These are phyloP conservation scores for Cephalopachus bancanus DNA, from an alignment of 2,797 vertebrate species.

Conservation along the genomic window DNA sequence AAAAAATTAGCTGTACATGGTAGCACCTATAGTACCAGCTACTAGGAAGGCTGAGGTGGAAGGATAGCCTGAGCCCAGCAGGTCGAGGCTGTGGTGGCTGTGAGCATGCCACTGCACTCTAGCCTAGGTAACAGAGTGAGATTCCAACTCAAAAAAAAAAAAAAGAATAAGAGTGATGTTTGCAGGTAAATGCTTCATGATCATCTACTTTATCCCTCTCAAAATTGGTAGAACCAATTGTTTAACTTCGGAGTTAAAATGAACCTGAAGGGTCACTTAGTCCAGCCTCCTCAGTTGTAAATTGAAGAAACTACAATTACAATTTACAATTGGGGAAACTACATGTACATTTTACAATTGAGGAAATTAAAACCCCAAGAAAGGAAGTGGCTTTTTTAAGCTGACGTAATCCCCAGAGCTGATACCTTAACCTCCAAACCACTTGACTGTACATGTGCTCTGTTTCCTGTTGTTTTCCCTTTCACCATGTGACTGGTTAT, in stretches of 20 bases:
- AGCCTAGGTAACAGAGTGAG: too few species aligned
- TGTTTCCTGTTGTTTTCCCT: neutral
- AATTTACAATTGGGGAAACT: neutral
- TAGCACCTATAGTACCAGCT: too few species aligned
- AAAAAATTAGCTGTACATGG: too few species aligned
- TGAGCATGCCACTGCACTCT: too few species aligned
- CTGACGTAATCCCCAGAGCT: neutral
- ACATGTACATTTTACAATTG: neutral
- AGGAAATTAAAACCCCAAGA: neutral
- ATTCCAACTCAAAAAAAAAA: too few species aligned
- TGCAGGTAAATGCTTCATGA: neutral
- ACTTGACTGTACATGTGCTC: neutral
- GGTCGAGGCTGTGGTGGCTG: too few species aligned
- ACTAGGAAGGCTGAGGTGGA: too few species aligned
- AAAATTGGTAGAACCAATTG: neutral
- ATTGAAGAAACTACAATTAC: too few species aligned
- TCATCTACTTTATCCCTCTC: neutral
- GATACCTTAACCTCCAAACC: neutral
- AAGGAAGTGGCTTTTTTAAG: neutral
- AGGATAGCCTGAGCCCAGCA: too few species aligned
- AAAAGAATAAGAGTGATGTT: neutral
- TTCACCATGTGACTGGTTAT: neutral
- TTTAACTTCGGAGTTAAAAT: slow-evolving; percentile 8
- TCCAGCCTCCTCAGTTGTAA: neutral
- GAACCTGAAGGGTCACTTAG: neutral